A percentile compares a stretch with the other conserved stretches of the same genome.
phyloP scores from a whole-genome alignment of 2,113 vertebrate species.

The Embiotoca jacksoni region DNA sequence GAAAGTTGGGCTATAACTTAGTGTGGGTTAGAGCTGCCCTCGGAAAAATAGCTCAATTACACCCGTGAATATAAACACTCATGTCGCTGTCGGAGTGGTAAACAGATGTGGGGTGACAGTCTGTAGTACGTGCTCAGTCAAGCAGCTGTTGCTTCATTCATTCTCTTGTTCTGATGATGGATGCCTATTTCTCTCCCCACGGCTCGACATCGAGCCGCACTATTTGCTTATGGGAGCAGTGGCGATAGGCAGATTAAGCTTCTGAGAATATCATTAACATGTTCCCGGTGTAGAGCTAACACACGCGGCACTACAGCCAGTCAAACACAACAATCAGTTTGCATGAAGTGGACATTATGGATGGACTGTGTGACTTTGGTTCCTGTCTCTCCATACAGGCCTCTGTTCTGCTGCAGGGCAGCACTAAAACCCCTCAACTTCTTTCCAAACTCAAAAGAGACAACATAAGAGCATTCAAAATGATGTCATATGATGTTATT shows the following conservation, averaged over 20 bases:
- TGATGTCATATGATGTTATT: slow-evolving; percentile 71
- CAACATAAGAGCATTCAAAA: slow-evolving; percentile 51
- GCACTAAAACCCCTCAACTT: slow-evolving; percentile 21
- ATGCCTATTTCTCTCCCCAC: slow-evolving; percentile 24
- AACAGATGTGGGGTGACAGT: slow-evolving; percentile 75
- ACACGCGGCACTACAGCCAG: slow-evolving; percentile 26
- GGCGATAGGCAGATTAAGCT: slow-evolving; percentile 68
- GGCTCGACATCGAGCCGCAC: slow-evolving; percentile 34
- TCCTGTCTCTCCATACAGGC: slow-evolving; percentile 3
- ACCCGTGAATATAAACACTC: slow-evolving; percentile 68
- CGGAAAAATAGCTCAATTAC: slow-evolving; percentile 77
- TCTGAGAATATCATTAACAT: slow-evolving; percentile 48
- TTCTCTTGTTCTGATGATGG: slow-evolving; percentile 63
- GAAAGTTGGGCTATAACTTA: slow-evolving; percentile 76
- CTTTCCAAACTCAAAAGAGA: slow-evolving; percentile 34
- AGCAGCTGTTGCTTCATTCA: slow-evolving; percentile 71
- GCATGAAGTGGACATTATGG: slow-evolving; percentile 34
- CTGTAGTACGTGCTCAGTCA: slow-evolving; percentile 53
- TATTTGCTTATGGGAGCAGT: slow-evolving; percentile 65
- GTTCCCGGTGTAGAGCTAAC: slow-evolving; percentile 26
- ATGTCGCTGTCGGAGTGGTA: slow-evolving; percentile 59
- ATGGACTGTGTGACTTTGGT: slow-evolving; percentile 14
- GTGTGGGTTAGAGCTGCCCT: slow-evolving; percentile 65
- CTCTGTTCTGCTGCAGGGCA: slow-evolving; percentile 13
- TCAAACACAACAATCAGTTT: slow-evolving; percentile 52